Conservation (phyloP, 1,140 invertebrate genomes). For the Ips typographus region DNA sequence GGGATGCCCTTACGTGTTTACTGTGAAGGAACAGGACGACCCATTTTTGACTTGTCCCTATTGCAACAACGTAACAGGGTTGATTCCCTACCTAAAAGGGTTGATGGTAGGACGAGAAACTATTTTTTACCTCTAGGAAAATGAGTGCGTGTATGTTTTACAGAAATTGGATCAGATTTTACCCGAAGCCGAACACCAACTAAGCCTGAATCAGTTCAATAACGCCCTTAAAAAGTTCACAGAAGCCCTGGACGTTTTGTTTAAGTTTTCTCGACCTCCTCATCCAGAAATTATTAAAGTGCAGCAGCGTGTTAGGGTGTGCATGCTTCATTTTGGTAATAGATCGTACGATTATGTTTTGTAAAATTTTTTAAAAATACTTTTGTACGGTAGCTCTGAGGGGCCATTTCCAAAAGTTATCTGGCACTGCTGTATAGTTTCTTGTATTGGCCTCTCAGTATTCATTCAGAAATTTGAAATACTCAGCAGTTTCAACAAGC, state of each 20-base stretch:
- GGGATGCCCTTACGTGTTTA: constrained; percentile 39
- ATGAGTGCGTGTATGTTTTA: constrained; percentile 11
- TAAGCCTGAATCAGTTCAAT: constrained; percentile 34
- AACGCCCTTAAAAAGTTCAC: constrained; percentile 41
- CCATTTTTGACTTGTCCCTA: constrained; percentile 44
- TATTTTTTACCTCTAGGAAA: constrained; percentile 10
- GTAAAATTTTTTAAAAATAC: constrained; percentile 5
- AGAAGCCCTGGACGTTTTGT: constrained; percentile 42
- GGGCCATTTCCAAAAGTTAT: too few relatives aligned
- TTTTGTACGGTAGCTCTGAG: too few relatives aligned
- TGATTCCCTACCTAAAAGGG: constrained; percentile 41
- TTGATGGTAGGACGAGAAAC: constrained; percentile 39
- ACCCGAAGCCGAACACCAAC: constrained; percentile 44
- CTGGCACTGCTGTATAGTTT: too few relatives aligned
- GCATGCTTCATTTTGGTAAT: constrained; percentile 47
- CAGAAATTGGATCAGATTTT: constrained; percentile 44
- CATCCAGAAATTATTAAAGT: constrained; percentile 48
- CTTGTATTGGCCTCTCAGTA: too few relatives aligned
- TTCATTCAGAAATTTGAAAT: too few relatives aligned
- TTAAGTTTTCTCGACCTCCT: constrained; percentile 44
- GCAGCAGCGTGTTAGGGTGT: constrained; percentile 46
- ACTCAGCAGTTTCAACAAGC: too few relatives aligned
- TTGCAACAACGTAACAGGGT: constrained; percentile 41
- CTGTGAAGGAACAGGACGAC: constrained; percentile 33
- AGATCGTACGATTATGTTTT: constrained; percentile 40